A percentile compares a stretch with the other conserved stretches of the same genome.
These are phyloP conservation scores for Pangasius krempfi DNA, from an alignment of 2,797 vertebrate genomes.

Conservation along the genomic window DNA sequence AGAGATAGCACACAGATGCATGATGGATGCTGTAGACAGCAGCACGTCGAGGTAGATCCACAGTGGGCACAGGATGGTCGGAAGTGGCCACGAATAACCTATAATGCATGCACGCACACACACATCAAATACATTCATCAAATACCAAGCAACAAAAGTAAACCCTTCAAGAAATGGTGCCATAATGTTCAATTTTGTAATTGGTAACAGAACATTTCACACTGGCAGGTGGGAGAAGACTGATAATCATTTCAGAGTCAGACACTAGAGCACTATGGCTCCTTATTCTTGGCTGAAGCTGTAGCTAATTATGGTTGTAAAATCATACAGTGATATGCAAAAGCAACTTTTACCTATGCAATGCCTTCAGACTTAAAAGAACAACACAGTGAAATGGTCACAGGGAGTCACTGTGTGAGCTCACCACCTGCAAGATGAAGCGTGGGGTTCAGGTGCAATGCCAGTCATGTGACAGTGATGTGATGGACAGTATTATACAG, in stretches of 20 bases:
- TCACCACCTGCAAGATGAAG: background rate
- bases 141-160: background rate
- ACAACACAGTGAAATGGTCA: slow-evolving; percentile 2
- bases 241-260: background rate
- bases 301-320: background rate
- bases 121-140: background rate
- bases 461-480: background rate
- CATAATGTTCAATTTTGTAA: background rate
- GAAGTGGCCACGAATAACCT: slow-evolving; percentile 55
- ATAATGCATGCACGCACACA: slow-evolving; percentile 20
- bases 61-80: slow-evolving; percentile 46
- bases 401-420: background rate
- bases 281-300: background rate
- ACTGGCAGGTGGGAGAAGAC: background rate
- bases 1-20: slow-evolving; percentile 56
- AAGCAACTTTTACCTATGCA: background rate
- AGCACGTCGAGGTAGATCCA: slow-evolving; percentile 58
- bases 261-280: background rate
- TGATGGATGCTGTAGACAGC: slow-evolving; percentile 56
- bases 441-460: background rate
- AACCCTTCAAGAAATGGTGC: background rate
- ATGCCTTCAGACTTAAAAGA: slow-evolving; percentile 7
- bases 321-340: background rate
- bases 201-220: background rate
- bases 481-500: background rate